Percentiles rank a stretch among this genome's conserved stretches.
These are phyloP conservation scores for Cyclopterus lumpus DNA, from an alignment of 2,797 vertebrate genomes.

Conservation along the genomic window DNA sequence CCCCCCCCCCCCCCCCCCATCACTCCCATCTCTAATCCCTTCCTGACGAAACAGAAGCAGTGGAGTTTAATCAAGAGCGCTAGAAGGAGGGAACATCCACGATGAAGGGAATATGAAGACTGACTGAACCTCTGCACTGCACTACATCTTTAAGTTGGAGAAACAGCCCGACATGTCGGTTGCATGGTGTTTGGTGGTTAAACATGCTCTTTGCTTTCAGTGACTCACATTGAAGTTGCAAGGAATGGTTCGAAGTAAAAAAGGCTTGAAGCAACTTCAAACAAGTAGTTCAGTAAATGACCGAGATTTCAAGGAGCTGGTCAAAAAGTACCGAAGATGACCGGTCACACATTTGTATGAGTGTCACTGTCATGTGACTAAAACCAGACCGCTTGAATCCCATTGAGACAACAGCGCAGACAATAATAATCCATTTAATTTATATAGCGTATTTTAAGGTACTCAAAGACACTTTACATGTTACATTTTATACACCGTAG, in stretches of 20 bases:
- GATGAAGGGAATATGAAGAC: slow-evolving; percentile 12
- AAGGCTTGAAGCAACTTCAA: background rate
- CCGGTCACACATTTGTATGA: background rate
- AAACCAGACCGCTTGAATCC: background rate
- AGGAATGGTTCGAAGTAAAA: background rate
- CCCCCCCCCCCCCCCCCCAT: too few relatives aligned
- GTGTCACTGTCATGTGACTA: background rate
- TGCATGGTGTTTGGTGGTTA: background rate
- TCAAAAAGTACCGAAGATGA: background rate
- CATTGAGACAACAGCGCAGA: background rate
- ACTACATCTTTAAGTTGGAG: background rate
- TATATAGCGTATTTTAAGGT: too few relatives aligned
- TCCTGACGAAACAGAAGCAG: slow-evolving; percentile 9
- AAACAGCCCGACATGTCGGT: background rate
- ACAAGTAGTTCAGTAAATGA: background rate
- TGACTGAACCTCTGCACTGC: background rate
- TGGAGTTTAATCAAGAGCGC: slow-evolving; percentile 8
- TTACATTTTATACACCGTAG: too few relatives aligned
- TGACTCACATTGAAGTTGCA: background rate
- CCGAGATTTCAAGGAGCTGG: background rate
- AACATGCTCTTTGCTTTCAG: background rate
- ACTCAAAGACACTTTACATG: too few relatives aligned
- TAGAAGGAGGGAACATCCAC: slow-evolving; percentile 4
- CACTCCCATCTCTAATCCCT: slow-evolving; percentile 7
- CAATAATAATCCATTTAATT: too few relatives aligned